phyloP scores from a whole-genome alignment of 2,888 invertebrate species.

The Drosophila ustulata region DNA sequence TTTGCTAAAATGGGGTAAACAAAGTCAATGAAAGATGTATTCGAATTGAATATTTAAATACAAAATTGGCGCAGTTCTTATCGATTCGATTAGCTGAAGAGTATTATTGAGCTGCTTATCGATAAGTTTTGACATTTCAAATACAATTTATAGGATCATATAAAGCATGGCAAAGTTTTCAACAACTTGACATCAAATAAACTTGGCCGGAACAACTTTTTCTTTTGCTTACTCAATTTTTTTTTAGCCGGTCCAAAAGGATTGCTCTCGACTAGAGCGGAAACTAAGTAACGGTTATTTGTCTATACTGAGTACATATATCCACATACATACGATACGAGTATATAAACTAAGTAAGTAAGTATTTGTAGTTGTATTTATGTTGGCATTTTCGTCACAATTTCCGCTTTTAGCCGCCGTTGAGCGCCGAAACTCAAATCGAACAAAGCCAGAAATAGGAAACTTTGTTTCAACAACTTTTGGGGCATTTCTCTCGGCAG shows the following conservation, averaged over 20 bases:
- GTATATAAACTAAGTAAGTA: slow-evolving; percentile 21
- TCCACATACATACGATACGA: slow-evolving; percentile 16
- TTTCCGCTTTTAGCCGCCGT: slow-evolving; percentile 41
- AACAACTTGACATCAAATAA: slow-evolving; percentile 40
- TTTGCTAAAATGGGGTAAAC: background rate
- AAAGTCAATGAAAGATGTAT: background rate
- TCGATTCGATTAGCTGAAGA: background rate
- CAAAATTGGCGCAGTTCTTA: background rate
- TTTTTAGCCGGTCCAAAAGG: slow-evolving; percentile 10
- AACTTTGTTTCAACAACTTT: slow-evolving; percentile 54
- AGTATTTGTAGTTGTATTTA: slow-evolving; percentile 43
- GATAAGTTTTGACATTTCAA: slow-evolving; percentile 10
- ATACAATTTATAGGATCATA: slow-evolving; percentile 20
- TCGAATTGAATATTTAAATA: background rate
- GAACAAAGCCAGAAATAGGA: slow-evolving; percentile 32
- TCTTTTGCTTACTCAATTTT: slow-evolving; percentile 5
- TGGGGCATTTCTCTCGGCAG: slow-evolving; percentile 25
- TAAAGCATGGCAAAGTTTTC: slow-evolving; percentile 11
- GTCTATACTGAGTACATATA: slow-evolving; percentile 32
- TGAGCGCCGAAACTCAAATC: slow-evolving; percentile 23
- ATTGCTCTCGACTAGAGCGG: slow-evolving; percentile 47
- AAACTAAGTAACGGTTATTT: slow-evolving; percentile 66
- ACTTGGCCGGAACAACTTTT: slow-evolving; percentile 45
- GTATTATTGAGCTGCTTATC: background rate
- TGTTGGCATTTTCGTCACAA: slow-evolving; percentile 52